A percentile compares a stretch with the other conserved stretches of the same genome.
Conservation (phyloP, 2,113 vertebrate genomes). For the Petaurus breviceps region DNA sequence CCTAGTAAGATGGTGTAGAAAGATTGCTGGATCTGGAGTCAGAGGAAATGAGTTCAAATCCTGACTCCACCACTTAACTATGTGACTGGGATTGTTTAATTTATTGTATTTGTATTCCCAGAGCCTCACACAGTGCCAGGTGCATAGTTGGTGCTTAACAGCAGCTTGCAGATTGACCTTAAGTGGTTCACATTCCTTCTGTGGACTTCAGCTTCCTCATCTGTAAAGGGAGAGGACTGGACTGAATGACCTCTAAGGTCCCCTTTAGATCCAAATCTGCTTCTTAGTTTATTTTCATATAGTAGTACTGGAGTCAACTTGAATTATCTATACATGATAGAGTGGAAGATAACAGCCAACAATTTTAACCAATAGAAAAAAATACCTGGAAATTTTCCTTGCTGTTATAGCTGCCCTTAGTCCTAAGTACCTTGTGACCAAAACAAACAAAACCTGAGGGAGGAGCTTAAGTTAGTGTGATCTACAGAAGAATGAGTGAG, state of each 20-base stretch:
- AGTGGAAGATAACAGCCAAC: not conserved
- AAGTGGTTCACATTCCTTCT: not conserved
- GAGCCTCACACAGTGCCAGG: not conserved
- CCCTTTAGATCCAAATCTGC: not conserved
- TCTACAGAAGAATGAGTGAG: not conserved
- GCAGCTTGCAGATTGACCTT: not conserved
- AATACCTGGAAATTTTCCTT: not conserved
- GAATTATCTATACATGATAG: not conserved
- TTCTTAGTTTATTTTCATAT: not conserved
- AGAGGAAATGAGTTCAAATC: not conserved
- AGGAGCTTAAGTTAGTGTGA: not conserved
- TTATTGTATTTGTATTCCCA: not conserved
- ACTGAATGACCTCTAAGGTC: not conserved
- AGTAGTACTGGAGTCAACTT: not conserved
- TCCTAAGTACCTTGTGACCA: not conserved
- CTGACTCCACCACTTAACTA: not conserved
- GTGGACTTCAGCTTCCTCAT: not conserved
- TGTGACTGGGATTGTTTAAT: not conserved
- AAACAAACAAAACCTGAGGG: not conserved
- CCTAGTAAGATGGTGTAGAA: not conserved
- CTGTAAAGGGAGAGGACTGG: not conserved
- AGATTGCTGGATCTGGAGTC: not conserved
- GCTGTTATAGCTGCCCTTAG: not conserved
- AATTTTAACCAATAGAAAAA: not conserved
- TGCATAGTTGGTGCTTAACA: not conserved